Conservation (phyloP, 1,140 invertebrate species). For the Brachionus paranguensis region DNA sequence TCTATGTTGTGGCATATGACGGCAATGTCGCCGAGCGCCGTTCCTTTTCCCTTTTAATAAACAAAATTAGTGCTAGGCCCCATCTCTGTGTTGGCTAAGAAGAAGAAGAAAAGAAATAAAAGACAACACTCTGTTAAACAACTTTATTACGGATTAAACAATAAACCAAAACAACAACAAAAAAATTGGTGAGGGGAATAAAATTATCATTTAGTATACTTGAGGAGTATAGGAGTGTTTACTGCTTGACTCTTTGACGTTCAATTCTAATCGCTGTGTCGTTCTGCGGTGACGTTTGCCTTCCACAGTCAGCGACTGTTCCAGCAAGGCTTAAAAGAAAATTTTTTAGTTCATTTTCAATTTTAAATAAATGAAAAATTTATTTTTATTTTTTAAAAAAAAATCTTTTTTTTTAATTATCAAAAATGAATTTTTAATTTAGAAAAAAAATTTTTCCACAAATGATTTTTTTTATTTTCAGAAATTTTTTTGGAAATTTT, state of each 20-base stretch:
- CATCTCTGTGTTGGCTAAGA: too few species aligned
- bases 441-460: too few species aligned
- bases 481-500: too few species aligned
- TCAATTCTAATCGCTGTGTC: constrained; percentile 50
- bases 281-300: constrained; percentile 52
- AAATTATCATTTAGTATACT: constrained; percentile 43
- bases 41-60: constrained; percentile 50
- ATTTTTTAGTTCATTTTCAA: background rate
- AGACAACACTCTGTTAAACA: background rate
- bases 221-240: constrained; percentile 41
- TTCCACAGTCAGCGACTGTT: constrained; percentile 50
- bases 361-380: too few species aligned
- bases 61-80: background rate
- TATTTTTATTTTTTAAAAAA: too few species aligned
- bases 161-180: background rate
- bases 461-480: too few species aligned
- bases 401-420: too few species aligned
- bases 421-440: too few species aligned
- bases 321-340: constrained; percentile 47
- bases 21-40: constrained; percentile 53
- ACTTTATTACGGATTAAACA: constrained; percentile 1
- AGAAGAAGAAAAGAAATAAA: background rate
- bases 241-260: constrained; percentile 42
- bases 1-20: constrained; percentile 50
- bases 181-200: background rate